Evolutionary conservation across 1,140 invertebrate species (phyloP).

Genomic region (Nasonia longicornis): DNA sequence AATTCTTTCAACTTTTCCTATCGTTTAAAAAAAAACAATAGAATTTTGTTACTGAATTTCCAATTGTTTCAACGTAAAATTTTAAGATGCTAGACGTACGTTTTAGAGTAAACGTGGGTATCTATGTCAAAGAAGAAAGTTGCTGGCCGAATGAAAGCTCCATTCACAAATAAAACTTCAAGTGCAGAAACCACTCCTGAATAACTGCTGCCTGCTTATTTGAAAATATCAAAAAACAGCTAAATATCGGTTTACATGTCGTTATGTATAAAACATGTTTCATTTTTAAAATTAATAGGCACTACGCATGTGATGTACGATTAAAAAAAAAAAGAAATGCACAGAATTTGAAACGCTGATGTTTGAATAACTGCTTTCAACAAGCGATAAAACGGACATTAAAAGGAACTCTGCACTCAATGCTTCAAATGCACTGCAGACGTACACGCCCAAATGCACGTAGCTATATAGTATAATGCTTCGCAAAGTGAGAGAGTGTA

Average conservation of each 20-base stretch:
- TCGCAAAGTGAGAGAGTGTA: neutral
- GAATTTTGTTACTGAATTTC: neutral
- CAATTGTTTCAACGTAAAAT: too few relatives aligned
- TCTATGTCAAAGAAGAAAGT: neutral
- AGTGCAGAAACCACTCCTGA: neutral
- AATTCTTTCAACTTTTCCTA: too few relatives aligned
- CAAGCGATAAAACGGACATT: neutral
- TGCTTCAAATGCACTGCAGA: neutral
- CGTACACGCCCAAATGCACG: neutral
- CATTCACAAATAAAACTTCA: neutral
- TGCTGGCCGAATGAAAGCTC: conserved; percentile 26
- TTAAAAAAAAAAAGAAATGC: neutral
- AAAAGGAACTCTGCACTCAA: neutral
- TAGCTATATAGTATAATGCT: neutral
- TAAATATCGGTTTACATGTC: too few relatives aligned
- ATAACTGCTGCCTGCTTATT: neutral
- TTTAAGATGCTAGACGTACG: too few relatives aligned
- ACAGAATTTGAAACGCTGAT: neutral
- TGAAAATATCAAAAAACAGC: too few relatives aligned
- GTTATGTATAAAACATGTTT: too few relatives aligned
- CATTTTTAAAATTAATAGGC: too few relatives aligned
- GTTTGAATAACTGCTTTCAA: neutral
- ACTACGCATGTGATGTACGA: neutral
- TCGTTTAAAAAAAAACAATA: neutral
- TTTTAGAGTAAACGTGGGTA: neutral